Conservation (phyloP, 2,797 vertebrate genomes). For the Orientallactaga sibirica region DNA sequence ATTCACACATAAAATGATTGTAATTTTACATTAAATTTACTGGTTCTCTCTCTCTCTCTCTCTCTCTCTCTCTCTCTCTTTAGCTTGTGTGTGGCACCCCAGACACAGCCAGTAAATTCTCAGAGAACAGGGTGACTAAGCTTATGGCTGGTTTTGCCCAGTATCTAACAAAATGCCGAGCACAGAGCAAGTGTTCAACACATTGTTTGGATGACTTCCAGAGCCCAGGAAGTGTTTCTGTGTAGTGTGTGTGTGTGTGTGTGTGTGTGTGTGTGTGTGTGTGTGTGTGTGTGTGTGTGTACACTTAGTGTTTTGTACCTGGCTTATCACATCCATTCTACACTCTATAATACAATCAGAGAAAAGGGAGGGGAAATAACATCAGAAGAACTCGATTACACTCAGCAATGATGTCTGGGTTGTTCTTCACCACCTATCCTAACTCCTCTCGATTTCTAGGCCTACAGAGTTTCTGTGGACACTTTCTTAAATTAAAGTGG, state of each 20-base stretch:
- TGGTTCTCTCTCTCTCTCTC: too few relatives aligned
- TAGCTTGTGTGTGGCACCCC: neutral
- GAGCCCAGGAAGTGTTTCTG: neutral
- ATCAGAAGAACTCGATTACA: neutral
- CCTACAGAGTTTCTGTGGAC: neutral
- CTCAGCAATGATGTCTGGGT: neutral
- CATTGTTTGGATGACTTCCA: neutral
- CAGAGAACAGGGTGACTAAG: neutral
- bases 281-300: neutral
- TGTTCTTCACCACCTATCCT: neutral
- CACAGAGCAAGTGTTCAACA: neutral
- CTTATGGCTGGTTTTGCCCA: neutral
- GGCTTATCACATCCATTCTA: neutral
- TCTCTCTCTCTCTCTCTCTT: neutral
- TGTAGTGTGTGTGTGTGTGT: neutral
- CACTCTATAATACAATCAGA: neutral
- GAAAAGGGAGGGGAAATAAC: neutral
- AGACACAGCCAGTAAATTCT: neutral
- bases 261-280: neutral
- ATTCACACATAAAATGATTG: neutral
- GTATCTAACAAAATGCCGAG: neutral
- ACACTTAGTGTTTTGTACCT: neutral
- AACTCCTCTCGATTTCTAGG: neutral
- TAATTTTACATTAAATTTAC: neutral
- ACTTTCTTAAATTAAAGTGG: slow-evolving; percentile 30